phyloP scores from a whole-genome alignment of 2,888 invertebrate genomes.

The Hylaea fasciaria region DNA sequence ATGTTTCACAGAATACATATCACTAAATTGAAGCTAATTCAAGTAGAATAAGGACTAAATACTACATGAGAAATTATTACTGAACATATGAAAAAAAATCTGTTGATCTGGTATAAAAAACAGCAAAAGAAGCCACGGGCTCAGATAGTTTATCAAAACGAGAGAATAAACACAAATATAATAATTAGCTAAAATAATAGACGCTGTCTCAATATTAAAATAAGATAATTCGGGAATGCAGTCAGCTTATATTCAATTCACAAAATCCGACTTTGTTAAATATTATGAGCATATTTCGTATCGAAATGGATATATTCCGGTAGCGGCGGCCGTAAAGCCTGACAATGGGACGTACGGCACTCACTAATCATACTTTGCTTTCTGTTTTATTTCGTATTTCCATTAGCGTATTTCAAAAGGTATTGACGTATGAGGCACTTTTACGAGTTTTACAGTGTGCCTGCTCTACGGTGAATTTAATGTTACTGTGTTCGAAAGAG shows the following conservation, averaged over 20 bases:
- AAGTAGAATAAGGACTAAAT: too few relatives aligned
- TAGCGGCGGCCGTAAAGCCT: constrained; percentile 73
- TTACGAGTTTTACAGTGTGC: constrained; percentile 77
- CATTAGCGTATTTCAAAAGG: constrained; percentile 84
- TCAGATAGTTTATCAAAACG: too few relatives aligned
- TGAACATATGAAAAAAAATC: too few relatives aligned
- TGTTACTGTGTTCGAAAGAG: constrained; percentile 66
- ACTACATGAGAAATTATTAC: too few relatives aligned
- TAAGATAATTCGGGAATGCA: neutral
- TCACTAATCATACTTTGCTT: constrained; percentile 85
- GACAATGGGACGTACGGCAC: constrained; percentile 79
- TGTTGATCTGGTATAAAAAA: too few relatives aligned
- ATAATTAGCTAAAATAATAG: too few relatives aligned
- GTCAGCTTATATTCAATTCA: constrained; percentile 16
- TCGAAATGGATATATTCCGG: constrained; percentile 70
- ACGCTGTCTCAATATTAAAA: too few relatives aligned
- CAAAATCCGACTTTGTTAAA: constrained; percentile 32
- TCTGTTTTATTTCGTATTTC: constrained; percentile 85
- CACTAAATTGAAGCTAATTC: neutral
- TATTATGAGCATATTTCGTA: constrained; percentile 66
- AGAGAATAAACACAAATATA: too few relatives aligned
- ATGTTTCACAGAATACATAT: neutral
- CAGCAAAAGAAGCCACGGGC: too few relatives aligned
- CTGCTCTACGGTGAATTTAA: constrained; percentile 71
- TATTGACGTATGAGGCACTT: constrained; percentile 84